phyloP scores from a whole-genome alignment of 1,140 invertebrate genomes.

The Andrena cerasifolii region DNA sequence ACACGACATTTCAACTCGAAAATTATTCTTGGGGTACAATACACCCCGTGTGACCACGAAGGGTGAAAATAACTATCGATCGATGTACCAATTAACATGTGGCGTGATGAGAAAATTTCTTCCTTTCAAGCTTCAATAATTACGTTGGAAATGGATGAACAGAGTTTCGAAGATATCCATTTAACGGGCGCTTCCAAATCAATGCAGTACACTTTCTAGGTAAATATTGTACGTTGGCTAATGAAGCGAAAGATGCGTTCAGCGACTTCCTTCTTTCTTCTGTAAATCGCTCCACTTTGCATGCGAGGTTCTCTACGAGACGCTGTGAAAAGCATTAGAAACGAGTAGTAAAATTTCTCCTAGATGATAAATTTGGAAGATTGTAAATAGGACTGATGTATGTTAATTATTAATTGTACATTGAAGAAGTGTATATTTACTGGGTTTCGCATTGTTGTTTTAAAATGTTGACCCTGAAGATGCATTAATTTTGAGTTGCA shows the following conservation, averaged over 20 bases:
- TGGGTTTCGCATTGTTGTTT: not conserved
- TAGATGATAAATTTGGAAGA: not conserved
- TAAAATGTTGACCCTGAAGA: constrained; percentile 25
- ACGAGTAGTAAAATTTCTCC: not conserved
- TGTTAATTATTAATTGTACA: not conserved
- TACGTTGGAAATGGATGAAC: constrained; percentile 44
- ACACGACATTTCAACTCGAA: too few species aligned
- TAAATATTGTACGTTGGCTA: constrained; percentile 50
- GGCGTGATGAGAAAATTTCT: constrained; percentile 31
- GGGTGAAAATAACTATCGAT: not conserved
- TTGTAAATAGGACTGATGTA: not conserved
- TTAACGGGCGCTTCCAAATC: constrained; percentile 48
- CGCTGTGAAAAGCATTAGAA: not conserved
- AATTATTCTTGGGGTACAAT: too few species aligned
- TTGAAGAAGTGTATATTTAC: not conserved
- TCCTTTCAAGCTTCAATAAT: constrained; percentile 49
- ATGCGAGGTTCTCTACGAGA: not conserved
- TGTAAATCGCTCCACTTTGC: not conserved
- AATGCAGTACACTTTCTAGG: constrained; percentile 53
- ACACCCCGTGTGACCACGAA: too few species aligned
- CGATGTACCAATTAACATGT: not conserved
- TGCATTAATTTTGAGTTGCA: not conserved
- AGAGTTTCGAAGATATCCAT: constrained; percentile 29
- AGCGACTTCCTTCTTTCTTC: constrained; percentile 41
- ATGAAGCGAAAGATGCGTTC: constrained; percentile 48